Evolutionary conservation across 1,140 invertebrate species (phyloP), one percentile per base, ranked within the genome.

Genomic region (Zelostemma sp.): DNA sequence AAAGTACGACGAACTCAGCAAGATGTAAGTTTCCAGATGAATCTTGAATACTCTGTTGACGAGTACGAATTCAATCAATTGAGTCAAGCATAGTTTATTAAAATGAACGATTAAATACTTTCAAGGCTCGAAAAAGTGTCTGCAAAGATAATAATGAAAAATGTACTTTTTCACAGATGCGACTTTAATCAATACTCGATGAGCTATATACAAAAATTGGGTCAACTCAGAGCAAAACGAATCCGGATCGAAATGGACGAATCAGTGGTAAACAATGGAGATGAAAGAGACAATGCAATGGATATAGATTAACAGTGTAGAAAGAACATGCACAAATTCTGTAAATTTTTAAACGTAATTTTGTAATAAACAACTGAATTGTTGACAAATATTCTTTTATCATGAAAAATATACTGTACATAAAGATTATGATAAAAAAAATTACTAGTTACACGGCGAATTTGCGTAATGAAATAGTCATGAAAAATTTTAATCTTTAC

Each of bases 11-110:
- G 91, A 95, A 76, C 76, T 97, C 0, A 90, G 90, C 53, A 95
- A 95, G 88, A 90, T 97, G 93, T 97, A 86, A 91, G 92, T 90
- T 55, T n/a, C n/a, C n/a, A n/a, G n/a, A n/a, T n/a, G n/a, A 28
- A 28, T 28, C 25, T 28, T 8, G 25, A 28, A 28, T 28, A 4
- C 8, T 28, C 25, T n/a, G n/a, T n/a, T n/a, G n/a, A n/a, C n/a
- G n/a, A n/a, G 31, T 51, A 46, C 6, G 9, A 19, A n/a, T 46
- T 8, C 46, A 43, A 38, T 38, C n/a, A n/a, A n/a, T 38, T 38
- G 11, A 4, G 9, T 38, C 14, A 38, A 38, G 5, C 28, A 31
- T 11, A 31, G 11, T 31, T 6, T 31, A 31, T 31, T 31, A 6
- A 6, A 38, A n/a, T 16, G 25, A 8, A 18, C 45, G 25, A 11